These are phyloP conservation scores for Neoascia interrupta DNA, from an alignment of 2,888 invertebrate genomes.

Conservation along the genomic window DNA sequence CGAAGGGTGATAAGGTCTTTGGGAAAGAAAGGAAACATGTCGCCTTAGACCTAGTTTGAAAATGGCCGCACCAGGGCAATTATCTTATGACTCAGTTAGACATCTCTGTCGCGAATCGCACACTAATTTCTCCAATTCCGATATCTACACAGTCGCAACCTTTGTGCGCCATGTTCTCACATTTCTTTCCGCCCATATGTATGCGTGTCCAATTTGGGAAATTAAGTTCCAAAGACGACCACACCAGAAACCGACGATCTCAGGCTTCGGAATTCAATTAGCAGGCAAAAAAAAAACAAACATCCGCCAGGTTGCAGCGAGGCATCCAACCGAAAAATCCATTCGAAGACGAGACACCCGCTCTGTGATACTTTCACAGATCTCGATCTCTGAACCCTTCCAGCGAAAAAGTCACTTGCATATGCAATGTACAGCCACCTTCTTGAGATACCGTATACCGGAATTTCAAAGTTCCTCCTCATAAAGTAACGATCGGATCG, in stretches of 20 bases:
- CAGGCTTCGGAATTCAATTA: conserved; percentile 56
- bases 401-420: conserved; percentile 13
- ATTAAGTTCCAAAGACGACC: conserved; percentile 62
- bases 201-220: no score
- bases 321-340: conserved; percentile 62
- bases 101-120: conserved; percentile 44
- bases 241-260: conserved; percentile 32
- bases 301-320: conserved; percentile 44
- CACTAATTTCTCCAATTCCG: conserved; percentile 66
- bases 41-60: no score
- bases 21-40: no score
- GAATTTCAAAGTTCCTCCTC: conserved; percentile 51
- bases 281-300: conserved; percentile 60
- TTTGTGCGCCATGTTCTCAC: conserved; percentile 65
- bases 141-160: conserved; percentile 58
- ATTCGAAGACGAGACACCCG: conserved; percentile 62
- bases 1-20: no score
- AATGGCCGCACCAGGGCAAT: no score
- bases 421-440: conserved; percentile 23
- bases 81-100: no score
- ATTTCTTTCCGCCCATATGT: conserved; percentile 39
- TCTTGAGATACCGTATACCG: conserved; percentile 30
- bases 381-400: conserved; percentile 69
- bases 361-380: conserved; percentile 69
- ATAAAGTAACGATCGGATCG: conserved; percentile 62